phyloP scores from a whole-genome alignment of 2,888 invertebrate genomes.

The Mythimna pallens region DNA sequence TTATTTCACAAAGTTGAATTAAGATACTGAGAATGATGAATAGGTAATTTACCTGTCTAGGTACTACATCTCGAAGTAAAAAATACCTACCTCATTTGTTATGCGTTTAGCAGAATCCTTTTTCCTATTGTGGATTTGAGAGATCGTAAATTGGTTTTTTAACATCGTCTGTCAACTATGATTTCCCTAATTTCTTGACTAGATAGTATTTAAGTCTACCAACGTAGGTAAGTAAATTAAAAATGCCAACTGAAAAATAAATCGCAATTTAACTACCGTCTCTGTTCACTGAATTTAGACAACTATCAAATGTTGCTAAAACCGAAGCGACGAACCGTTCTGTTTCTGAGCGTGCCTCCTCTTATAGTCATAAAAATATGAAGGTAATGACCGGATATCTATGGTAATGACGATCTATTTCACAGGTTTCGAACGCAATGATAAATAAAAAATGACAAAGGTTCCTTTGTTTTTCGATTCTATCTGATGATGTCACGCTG shows the following conservation, averaged over 20 bases:
- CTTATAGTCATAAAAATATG: neutral
- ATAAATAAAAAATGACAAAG: constrained; percentile 64
- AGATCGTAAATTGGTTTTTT: neutral
- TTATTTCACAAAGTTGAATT: neutral
- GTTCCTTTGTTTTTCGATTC: constrained; percentile 68
- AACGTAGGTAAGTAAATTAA: neutral
- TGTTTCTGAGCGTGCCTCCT: constrained; percentile 1
- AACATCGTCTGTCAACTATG: neutral
- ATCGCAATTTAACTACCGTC: neutral
- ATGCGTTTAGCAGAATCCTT: neutral
- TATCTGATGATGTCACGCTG: constrained; percentile 65
- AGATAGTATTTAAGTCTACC: neutral
- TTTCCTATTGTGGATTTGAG: constrained; percentile 10
- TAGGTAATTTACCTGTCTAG: neutral
- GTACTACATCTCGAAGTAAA: neutral
- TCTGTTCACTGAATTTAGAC: neutral
- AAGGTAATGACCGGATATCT: constrained; percentile 10
- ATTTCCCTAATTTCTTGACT: neutral
- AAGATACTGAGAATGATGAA: neutral
- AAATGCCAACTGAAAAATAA: neutral
- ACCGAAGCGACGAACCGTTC: neutral
- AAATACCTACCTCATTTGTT: neutral
- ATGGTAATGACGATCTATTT: constrained; percentile 29
- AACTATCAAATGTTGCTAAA: neutral
- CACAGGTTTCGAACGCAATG: constrained; percentile 54